Conservation (phyloP, 2,113 vertebrate genomes). For the Mormyrus lacerda region DNA sequence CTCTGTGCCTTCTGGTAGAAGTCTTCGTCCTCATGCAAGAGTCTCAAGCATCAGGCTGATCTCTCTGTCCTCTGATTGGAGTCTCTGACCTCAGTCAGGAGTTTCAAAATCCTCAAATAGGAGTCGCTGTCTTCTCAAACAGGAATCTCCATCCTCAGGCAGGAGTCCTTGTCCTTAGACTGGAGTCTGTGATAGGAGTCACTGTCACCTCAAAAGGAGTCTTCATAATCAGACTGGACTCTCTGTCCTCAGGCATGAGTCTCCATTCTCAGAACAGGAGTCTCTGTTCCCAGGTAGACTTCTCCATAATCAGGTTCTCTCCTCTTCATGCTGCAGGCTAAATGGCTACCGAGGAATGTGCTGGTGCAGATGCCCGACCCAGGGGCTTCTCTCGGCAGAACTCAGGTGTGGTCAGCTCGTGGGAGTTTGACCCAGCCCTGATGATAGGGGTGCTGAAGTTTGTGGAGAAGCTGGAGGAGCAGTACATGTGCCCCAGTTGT, state of each 20-base stretch:
- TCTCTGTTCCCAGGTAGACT: not conserved
- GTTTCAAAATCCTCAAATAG: not conserved
- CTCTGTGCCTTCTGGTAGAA: not conserved
- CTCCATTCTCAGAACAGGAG: not conserved
- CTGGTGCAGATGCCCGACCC: conserved; percentile 9
- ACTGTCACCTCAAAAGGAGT: not conserved
- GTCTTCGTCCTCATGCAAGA: not conserved
- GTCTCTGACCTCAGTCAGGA: not conserved
- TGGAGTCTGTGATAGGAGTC: not conserved
- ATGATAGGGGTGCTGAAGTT: conserved; percentile 45
- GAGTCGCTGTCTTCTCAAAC: not conserved
- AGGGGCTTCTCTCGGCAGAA: conserved; percentile 55
- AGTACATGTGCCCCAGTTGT: conserved; percentile 70
- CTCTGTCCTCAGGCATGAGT: not conserved
- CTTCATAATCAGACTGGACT: no score
- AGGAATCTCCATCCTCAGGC: not conserved
- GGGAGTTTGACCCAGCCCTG: conserved; percentile 61
- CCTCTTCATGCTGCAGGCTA: conserved; percentile 29
- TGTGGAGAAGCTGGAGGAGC: conserved; percentile 64
- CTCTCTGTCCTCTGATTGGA: not conserved
- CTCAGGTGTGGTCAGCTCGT: conserved; percentile 50
- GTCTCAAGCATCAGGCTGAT: not conserved
- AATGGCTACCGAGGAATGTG: conserved; percentile 59
- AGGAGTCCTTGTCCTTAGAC: not conserved
- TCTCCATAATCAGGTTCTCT: conserved; percentile 2